Evolutionary conservation across 2,888 invertebrate species (phyloP).

Genomic region (Sarcophaga carnaria): DNA sequence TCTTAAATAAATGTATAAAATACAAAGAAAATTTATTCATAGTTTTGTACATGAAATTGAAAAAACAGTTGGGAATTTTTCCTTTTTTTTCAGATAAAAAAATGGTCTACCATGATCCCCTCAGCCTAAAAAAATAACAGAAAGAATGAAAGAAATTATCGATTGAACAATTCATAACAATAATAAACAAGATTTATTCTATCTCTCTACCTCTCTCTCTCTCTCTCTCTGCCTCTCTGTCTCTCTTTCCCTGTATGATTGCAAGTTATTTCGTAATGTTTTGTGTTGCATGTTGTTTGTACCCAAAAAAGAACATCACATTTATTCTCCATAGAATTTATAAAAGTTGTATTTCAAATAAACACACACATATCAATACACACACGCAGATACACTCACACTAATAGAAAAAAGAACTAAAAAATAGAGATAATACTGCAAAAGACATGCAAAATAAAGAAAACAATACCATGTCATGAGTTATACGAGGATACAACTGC

Average conservation of each 20-base stretch:
- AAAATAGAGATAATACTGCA: slow-evolving; percentile 47
- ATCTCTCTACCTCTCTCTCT: background rate
- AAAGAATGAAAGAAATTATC: background rate
- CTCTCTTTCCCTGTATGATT: background rate
- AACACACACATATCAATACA: slow-evolving; percentile 6
- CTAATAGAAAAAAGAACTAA: slow-evolving; percentile 2
- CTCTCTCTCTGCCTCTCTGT: background rate
- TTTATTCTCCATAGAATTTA: slow-evolving; percentile 56
- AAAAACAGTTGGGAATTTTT: background rate
- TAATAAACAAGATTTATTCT: slow-evolving; percentile 43
- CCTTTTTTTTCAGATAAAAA: background rate
- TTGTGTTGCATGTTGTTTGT: background rate
- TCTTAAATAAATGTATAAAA: background rate
- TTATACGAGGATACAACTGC: too few relatives aligned
- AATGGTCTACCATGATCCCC: background rate
- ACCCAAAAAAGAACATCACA: slow-evolving; percentile 49
- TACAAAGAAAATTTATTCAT: background rate
- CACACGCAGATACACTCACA: background rate
- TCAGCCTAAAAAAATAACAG: background rate
- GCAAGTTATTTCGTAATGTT: slow-evolving; percentile 12
- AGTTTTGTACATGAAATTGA: slow-evolving; percentile 6
- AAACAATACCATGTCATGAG: background rate
- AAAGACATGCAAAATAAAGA: slow-evolving; percentile 56
- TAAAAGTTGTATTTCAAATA: slow-evolving; percentile 49
- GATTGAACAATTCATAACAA: slow-evolving; percentile 63